phyloP scores from a whole-genome alignment of 2,113 vertebrate species.

The Tauraco erythrolophus region DNA sequence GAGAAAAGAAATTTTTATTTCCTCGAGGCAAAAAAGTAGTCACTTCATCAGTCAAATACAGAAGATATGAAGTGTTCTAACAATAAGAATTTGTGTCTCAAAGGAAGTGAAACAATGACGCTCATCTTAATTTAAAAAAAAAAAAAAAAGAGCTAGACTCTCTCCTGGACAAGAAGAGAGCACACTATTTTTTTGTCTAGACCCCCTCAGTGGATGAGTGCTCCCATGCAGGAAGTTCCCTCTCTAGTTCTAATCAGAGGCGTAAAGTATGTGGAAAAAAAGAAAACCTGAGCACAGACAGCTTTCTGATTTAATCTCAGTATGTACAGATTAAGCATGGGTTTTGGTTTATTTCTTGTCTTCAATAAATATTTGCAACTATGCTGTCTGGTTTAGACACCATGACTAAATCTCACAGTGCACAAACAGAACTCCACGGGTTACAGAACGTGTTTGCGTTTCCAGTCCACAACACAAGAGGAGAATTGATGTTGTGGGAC shows the following conservation, averaged over 20 bases:
- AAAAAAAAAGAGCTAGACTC: background rate
- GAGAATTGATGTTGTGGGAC: background rate
- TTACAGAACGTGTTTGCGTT: background rate
- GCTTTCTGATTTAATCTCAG: background rate
- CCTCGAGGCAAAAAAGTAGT: background rate
- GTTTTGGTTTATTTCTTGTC: background rate
- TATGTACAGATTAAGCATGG: background rate
- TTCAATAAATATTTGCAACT: background rate
- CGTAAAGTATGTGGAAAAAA: background rate
- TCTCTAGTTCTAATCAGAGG: background rate
- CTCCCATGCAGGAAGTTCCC: background rate
- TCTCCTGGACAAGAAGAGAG: background rate
- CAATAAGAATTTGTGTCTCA: background rate
- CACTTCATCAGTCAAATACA: background rate
- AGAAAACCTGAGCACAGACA: background rate
- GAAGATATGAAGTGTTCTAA: background rate
- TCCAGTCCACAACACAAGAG: background rate
- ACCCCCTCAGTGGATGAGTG: rapidly evolving
- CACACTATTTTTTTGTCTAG: background rate
- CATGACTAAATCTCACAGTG: background rate
- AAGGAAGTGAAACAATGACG: background rate
- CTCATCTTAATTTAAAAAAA: background rate
- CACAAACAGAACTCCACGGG: background rate
- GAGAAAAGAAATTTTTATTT: background rate
- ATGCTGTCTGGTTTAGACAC: background rate